Base-by-base conservation (phyloP, 2,113 vertebrate genomes). In the Leucoraja erinaceus region DNA sequence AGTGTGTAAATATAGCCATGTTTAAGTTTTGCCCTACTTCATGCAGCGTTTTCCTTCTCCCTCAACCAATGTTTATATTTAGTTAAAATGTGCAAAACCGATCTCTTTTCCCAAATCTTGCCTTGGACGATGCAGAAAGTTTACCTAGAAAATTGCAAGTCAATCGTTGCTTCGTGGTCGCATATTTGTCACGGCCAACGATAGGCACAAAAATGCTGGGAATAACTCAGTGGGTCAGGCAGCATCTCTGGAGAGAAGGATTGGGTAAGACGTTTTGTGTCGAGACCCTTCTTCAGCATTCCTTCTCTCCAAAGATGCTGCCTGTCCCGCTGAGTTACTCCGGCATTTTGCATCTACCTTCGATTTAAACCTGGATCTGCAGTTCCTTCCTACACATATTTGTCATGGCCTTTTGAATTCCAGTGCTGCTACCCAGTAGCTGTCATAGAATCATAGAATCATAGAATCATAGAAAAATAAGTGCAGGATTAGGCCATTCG, bases 1-100 rank as follows among this genome's bases (percentile, higher is more conserved):
- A 88, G 22, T n/a, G 31, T 88, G 63, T 88, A 88, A 88, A 88
- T 63, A 88, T 88, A 88, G 83, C 18, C 83, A 31, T 88, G 56
- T 88, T 88, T 63, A 88, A 88, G 31, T 63, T 61, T 66, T 88
- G n/a, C 3, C 59, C 28, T 31, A 33, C 83, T 88, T 63, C 83
- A 88, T n/a, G 31, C 59, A 66, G 4, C 61, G n/a, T 63, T 4
- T n/a, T 31, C 18, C 3, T 31, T 18, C n/a, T 28, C 54, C 31
- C 31, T 16, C 33, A 33, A 47, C 12, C 61, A 91, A 12, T 18
- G 70, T 47, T 47, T 72, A 88, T 70, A 72, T 91, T 72, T 47
- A 91, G 66, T 28, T 47, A 54, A 25, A 88, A 47, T 20, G 28
- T 68, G 16, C 38, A 72, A 84, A 66, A 72, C 28, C 61, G 3